A percentile compares a stretch with the other conserved stretches of the same genome.
phyloP scores from a whole-genome alignment of 1,140 invertebrate genomes.

The Eurosta solidaginis region DNA sequence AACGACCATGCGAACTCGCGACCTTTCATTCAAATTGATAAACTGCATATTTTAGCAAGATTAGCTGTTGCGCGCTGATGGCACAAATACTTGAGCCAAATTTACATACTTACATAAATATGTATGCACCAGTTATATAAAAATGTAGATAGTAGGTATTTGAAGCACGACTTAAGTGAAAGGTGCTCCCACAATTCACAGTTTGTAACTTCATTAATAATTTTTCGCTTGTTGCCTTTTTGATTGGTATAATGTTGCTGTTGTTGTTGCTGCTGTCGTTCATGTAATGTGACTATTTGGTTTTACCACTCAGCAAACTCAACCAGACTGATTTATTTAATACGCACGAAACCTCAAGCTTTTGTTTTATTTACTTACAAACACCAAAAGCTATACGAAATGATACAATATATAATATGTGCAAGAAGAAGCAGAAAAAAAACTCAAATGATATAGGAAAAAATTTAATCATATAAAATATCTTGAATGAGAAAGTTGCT shows the following conservation, averaged over 20 bases:
- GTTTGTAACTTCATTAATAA: slow-evolving; percentile 29
- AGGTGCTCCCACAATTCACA: slow-evolving; percentile 58
- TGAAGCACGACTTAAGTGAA: slow-evolving; percentile 52
- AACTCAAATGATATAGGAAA: no score
- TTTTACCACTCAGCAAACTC: background rate
- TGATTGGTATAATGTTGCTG: background rate
- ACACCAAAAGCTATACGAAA: background rate
- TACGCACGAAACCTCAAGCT: slow-evolving; percentile 2
- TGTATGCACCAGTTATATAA: slow-evolving; percentile 16
- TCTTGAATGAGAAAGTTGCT: slow-evolving; percentile 6
- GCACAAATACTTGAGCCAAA: background rate
- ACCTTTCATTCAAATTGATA: slow-evolving; percentile 10
- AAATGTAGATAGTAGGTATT: slow-evolving; percentile 37
- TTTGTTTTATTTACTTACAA: background rate
- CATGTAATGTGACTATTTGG: background rate
- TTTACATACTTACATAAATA: background rate
- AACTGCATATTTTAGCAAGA: no score
- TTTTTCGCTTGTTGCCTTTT: slow-evolving; percentile 6
- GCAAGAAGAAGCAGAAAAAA: background rate
- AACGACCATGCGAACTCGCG: no score
- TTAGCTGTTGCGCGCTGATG: background rate
- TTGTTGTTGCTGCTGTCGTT: background rate
- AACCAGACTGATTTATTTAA: slow-evolving; percentile 2
- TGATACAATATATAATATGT: background rate
- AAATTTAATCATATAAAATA: background rate